These are phyloP conservation scores for Siderastrea radians DNA, from an alignment of 92 coral and sea anemone species.

Conservation along the genomic window DNA sequence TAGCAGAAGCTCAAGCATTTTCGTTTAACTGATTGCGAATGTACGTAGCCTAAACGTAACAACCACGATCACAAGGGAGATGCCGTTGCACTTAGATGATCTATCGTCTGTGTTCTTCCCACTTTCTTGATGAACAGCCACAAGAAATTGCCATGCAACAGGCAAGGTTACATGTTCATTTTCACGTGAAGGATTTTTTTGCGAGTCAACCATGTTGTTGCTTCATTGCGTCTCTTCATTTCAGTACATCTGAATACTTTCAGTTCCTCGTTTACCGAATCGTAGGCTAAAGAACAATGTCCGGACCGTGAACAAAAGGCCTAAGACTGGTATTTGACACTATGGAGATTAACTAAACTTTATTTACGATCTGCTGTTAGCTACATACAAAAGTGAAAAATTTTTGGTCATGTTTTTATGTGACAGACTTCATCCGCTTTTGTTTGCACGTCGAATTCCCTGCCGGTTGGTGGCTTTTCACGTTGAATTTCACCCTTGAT, in stretches of 20 bases:
- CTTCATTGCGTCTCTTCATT: neutral
- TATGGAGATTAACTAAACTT: neutral
- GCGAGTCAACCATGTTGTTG: neutral
- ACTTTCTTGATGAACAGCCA: neutral
- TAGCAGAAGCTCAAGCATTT: constrained; percentile 14
- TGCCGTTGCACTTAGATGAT: neutral
- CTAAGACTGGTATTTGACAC: neutral
- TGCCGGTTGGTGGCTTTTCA: neutral
- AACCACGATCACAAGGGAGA: constrained; percentile 6
- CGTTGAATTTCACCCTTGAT: neutral
- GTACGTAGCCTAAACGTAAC: neutral
- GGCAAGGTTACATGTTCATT: neutral
- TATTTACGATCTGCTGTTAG: neutral
- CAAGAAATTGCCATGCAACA: neutral
- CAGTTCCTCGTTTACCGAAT: neutral
- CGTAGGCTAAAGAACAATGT: neutral
- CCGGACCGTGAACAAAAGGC: neutral
- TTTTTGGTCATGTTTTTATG: neutral
- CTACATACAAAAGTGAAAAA: neutral
- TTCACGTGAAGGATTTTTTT: constrained; percentile 5
- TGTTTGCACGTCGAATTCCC: neutral
- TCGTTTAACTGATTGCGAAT: neutral
- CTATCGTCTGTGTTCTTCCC: neutral
- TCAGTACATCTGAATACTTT: neutral
- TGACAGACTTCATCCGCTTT: neutral